Conservation (phyloP, 2,113 vertebrate species). For the Neopipo cinnamomea region DNA sequence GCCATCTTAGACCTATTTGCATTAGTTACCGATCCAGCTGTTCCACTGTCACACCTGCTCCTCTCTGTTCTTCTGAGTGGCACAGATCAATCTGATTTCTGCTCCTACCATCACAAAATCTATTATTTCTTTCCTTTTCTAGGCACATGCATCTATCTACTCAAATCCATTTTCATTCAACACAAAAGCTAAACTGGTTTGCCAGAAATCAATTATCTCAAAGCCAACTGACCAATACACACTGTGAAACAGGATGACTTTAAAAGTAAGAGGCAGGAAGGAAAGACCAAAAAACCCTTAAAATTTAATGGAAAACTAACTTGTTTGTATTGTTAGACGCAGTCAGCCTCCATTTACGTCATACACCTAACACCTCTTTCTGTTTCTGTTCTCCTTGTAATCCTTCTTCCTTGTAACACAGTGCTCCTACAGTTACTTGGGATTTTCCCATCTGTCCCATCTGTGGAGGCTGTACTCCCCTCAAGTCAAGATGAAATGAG, state of each 20-base stretch:
- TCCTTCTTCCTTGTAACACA: neutral
- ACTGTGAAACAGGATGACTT: neutral
- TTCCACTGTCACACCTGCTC: neutral
- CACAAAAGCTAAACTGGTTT: neutral
- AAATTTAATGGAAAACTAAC: neutral
- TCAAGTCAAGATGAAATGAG: neutral
- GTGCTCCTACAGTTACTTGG: rapidly evolving
- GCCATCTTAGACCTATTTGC: neutral
- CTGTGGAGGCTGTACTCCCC: neutral
- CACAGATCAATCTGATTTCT: neutral
- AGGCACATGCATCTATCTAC: neutral
- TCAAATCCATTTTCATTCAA: neutral
- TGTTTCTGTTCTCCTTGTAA: neutral
- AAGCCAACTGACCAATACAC: neutral
- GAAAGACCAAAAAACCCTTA: neutral
- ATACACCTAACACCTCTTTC: neutral
- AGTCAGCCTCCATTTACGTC: neutral
- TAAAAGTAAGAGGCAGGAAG: neutral
- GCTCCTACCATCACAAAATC: neutral
- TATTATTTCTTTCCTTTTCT: neutral
- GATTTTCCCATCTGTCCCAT: neutral
- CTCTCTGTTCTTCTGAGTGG: neutral
- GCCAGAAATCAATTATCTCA: neutral
- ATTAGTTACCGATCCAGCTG: neutral
- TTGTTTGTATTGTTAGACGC: neutral